phyloP scores from a whole-genome alignment of 2,797 vertebrate species.

The Diglossa cyanea region DNA sequence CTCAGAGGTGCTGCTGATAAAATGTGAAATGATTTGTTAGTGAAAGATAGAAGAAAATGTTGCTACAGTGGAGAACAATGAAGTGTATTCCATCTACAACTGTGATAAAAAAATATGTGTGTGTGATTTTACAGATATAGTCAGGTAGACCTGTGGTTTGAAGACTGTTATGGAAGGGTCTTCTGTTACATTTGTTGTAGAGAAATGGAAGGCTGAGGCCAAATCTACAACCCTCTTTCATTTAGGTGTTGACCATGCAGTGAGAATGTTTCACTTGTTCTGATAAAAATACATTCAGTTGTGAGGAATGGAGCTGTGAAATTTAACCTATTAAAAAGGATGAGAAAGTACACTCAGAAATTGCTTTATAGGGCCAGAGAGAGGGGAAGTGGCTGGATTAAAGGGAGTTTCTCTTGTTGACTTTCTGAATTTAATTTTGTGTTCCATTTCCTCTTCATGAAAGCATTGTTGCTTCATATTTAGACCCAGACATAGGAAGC shows the following conservation, averaged over 20 bases:
- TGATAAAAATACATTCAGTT: neutral
- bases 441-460: neutral
- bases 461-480: neutral
- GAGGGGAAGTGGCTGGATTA: neutral
- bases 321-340: neutral
- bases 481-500: neutral
- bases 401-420: neutral
- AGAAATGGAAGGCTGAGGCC: neutral
- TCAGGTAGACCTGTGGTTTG: neutral
- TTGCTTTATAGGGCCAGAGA: neutral
- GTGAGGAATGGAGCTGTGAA: neutral
- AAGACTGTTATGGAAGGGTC: neutral
- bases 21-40: neutral
- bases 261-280: neutral
- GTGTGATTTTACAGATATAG: neutral
- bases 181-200: neutral
- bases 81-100: neutral
- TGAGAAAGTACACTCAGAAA: neutral
- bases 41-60: neutral
- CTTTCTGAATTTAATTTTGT: neutral
- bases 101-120: neutral
- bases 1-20: neutral
- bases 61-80: neutral
- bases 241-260: neutral
- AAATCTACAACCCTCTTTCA: neutral